Percentiles rank a stretch among this genome's conserved stretches.
Conservation (phyloP, 2,888 invertebrate species). For the Trissolcus japonicus region DNA sequence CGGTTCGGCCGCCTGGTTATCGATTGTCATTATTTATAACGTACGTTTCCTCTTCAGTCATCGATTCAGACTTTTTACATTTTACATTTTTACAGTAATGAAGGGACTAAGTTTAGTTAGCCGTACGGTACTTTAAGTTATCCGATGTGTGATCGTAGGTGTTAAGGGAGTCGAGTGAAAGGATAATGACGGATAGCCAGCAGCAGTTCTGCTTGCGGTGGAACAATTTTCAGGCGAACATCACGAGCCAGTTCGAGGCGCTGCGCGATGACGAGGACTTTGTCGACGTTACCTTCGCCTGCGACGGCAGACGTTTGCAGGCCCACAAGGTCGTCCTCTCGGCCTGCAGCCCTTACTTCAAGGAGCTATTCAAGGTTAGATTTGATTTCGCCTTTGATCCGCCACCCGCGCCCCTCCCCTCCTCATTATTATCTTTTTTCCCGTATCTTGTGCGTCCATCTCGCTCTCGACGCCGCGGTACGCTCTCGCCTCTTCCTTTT, state of each 20-base stretch:
- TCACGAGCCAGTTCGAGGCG: constrained; percentile 90
- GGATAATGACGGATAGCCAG: constrained; percentile 78
- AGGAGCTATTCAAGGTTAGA: constrained; percentile 89
- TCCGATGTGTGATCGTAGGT: constrained; percentile 67
- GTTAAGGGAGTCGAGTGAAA: constrained; percentile 69
- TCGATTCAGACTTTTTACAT: constrained; percentile 76
- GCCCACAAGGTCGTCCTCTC: constrained; percentile 91
- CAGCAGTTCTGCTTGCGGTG: constrained; percentile 93
- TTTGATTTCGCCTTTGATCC: constrained; percentile 9
- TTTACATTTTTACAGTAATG: constrained; percentile 74
- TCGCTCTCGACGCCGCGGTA: constrained; percentile 20
- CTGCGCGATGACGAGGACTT: constrained; percentile 91
- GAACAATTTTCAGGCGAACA: constrained; percentile 93
- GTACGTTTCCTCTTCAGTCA: constrained; percentile 76
- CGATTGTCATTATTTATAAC: constrained; percentile 77
- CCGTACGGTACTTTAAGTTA: constrained; percentile 67
- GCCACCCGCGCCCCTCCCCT: constrained; percentile 5
- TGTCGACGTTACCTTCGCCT: constrained; percentile 91
- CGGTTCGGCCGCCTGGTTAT: constrained; percentile 69
- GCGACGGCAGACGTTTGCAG: constrained; percentile 88
- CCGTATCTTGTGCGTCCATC: constrained; percentile 45
- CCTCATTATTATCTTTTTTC: constrained; percentile 38
- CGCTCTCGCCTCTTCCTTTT: constrained; percentile 40
- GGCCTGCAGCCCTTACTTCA: constrained; percentile 92
- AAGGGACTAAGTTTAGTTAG: constrained; percentile 70